Conservation (phyloP, 1,140 invertebrate species). For the Triops longicaudatus region DNA sequence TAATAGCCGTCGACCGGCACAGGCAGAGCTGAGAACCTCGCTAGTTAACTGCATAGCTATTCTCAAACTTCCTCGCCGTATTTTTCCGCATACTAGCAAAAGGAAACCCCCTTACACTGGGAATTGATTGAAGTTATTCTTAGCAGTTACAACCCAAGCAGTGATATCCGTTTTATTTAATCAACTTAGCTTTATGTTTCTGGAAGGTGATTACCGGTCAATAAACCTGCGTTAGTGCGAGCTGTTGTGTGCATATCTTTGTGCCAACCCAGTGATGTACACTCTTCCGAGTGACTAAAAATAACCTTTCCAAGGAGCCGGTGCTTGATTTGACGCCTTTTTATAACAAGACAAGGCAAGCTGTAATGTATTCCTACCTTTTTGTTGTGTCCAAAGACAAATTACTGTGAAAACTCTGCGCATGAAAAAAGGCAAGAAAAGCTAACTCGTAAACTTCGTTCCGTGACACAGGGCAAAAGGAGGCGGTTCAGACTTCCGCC, state of each 20-base stretch:
- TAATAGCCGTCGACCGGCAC: neutral
- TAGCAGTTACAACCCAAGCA: too few species aligned
- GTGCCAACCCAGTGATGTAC: neutral
- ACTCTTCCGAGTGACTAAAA: neutral
- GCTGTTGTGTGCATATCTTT: neutral
- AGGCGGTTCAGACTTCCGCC: neutral
- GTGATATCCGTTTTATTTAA: too few species aligned
- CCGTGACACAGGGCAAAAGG: neutral
- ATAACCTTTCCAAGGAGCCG: neutral
- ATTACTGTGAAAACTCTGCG: neutral
- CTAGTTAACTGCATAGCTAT: slow-evolving; percentile 1
- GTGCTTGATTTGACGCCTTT: neutral
- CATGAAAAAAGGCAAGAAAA: neutral
- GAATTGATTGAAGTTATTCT: neutral
- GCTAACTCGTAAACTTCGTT: neutral
- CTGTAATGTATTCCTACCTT: neutral
- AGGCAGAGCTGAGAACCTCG: neutral
- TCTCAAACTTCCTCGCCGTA: neutral
- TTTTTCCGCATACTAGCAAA: neutral
- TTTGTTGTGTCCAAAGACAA: neutral
- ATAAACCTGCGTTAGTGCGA: neutral
- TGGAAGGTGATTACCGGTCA: neutral
- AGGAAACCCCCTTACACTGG: neutral
- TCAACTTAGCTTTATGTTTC: too few species aligned
- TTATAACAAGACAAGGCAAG: neutral